Conservation (phyloP, 2,888 invertebrate species). For the Nomada ferruginata region DNA sequence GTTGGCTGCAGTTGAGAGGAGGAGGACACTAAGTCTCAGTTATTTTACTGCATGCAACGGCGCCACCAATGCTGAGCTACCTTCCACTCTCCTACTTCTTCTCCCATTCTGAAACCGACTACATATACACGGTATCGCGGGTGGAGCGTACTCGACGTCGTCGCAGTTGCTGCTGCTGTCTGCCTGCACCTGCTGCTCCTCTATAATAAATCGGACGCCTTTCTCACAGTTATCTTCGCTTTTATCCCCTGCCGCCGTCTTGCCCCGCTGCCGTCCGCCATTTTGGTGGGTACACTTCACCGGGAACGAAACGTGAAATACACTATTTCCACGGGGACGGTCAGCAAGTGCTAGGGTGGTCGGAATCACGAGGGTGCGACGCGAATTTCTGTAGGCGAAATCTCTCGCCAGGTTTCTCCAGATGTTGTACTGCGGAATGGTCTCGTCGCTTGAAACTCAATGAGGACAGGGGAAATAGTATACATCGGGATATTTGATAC, state of each 20-base stretch:
- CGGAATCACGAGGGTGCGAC: background rate
- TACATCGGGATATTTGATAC: slow-evolving; percentile 32
- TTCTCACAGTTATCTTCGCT: slow-evolving; percentile 23
- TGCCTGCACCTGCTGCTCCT: slow-evolving; percentile 54
- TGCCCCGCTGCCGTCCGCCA: slow-evolving; percentile 15
- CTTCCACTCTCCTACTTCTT: slow-evolving; percentile 69
- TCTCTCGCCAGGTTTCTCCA: background rate
- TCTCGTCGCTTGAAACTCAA: slow-evolving; percentile 34
- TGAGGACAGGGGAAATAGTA: slow-evolving; percentile 26
- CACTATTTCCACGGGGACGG: background rate
- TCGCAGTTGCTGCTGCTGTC: slow-evolving; percentile 62
- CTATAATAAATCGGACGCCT: slow-evolving; percentile 61
- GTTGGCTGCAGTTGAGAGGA: slow-evolving; percentile 69
- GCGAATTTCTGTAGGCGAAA: background rate
- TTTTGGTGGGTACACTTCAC: slow-evolving; percentile 9
- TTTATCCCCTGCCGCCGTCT: background rate
- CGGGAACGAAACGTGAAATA: slow-evolving; percentile 29
- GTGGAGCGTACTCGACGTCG: slow-evolving; percentile 69
- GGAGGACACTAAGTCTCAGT: slow-evolving; percentile 71
- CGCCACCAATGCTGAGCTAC: slow-evolving; percentile 67
- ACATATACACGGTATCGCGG: slow-evolving; percentile 56
- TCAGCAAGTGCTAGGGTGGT: background rate
- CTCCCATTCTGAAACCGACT: slow-evolving; percentile 55
- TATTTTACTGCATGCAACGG: slow-evolving; percentile 72
- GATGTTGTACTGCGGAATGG: slow-evolving; percentile 1